A percentile compares a stretch with the other conserved stretches of the same genome.
Conservation (phyloP, 2,797 vertebrate species). For the Pachyuromys duprasi region DNA sequence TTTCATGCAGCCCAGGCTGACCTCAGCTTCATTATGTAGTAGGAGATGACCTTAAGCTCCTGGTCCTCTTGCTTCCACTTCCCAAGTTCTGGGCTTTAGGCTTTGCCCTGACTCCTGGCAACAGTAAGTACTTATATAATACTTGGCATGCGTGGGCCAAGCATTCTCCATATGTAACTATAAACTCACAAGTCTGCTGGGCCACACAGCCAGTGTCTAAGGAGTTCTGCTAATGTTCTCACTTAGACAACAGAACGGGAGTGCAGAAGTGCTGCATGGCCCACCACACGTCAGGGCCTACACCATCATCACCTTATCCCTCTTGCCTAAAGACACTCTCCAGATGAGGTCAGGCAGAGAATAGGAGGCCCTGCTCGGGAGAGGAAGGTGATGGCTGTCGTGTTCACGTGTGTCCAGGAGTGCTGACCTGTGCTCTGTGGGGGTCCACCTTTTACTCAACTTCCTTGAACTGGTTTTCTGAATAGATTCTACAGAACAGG, state of each 20-base stretch:
- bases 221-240: neutral
- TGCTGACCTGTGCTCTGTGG: neutral
- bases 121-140: neutral
- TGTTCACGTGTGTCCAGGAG: neutral
- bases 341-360: too few species aligned
- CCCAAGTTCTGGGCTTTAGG: neutral
- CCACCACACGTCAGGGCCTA: neutral
- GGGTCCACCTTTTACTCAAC: neutral
- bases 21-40: neutral
- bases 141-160: neutral
- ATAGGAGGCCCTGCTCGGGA: too few species aligned
- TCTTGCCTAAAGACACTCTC: too few species aligned
- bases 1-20: neutral
- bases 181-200: neutral
- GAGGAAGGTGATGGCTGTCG: neutral
- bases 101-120: neutral
- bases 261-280: neutral
- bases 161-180: neutral
- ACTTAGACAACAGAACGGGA: neutral
- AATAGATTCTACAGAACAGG: neutral
- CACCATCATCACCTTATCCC: neutral
- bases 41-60: too few species aligned
- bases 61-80: too few species aligned
- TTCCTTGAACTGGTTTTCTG: neutral
- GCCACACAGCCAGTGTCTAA: neutral